These are phyloP conservation scores for Morelia viridis DNA, from an alignment of 2,797 vertebrate genomes.

Conservation along the genomic window DNA sequence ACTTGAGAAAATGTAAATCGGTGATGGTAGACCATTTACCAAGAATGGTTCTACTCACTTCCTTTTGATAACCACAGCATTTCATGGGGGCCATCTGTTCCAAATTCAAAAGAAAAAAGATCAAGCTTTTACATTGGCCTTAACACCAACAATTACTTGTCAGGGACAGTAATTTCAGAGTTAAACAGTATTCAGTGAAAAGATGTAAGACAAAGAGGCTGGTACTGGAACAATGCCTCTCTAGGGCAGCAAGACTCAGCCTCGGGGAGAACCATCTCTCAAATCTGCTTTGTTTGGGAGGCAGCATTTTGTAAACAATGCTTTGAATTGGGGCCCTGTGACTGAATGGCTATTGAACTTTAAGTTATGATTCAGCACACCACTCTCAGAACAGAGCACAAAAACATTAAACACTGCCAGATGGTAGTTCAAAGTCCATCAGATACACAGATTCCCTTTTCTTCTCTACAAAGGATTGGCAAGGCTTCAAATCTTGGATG, in stretches of 20 bases:
- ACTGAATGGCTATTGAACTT: slow-evolving; percentile 74
- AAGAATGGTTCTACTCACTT: slow-evolving; percentile 18
- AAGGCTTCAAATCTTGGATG: slow-evolving; percentile 60
- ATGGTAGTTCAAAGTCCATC: slow-evolving; percentile 76
- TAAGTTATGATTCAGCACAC: slow-evolving; percentile 72
- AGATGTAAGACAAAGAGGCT: slow-evolving; percentile 53
- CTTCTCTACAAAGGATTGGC: slow-evolving; percentile 69
- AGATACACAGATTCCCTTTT: slow-evolving; percentile 73
- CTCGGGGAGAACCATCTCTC: slow-evolving; percentile 42
- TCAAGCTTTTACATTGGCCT: slow-evolving; percentile 17
- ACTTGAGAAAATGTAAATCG: background rate
- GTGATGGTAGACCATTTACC: background rate
- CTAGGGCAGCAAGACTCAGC: slow-evolving; percentile 1
- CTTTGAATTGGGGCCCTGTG: slow-evolving; percentile 67
- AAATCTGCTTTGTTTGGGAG: slow-evolving; percentile 69
- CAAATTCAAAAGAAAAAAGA: slow-evolving; percentile 34
- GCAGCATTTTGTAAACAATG: slow-evolving; percentile 65
- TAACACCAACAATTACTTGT: slow-evolving; percentile 43
- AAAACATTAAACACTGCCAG: slow-evolving; percentile 75
- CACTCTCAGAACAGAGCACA: slow-evolving; percentile 66
- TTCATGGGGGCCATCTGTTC: slow-evolving; percentile 2
- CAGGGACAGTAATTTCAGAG: slow-evolving; percentile 50
- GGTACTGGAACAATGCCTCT: slow-evolving; percentile 40
- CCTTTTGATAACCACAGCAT: background rate
- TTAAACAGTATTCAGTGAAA: slow-evolving; percentile 47